Evolutionary conservation across 2,113 vertebrate species (phyloP), one percentile per base, ranked within the genome.

Genomic region (Muscicapa adusta): DNA sequence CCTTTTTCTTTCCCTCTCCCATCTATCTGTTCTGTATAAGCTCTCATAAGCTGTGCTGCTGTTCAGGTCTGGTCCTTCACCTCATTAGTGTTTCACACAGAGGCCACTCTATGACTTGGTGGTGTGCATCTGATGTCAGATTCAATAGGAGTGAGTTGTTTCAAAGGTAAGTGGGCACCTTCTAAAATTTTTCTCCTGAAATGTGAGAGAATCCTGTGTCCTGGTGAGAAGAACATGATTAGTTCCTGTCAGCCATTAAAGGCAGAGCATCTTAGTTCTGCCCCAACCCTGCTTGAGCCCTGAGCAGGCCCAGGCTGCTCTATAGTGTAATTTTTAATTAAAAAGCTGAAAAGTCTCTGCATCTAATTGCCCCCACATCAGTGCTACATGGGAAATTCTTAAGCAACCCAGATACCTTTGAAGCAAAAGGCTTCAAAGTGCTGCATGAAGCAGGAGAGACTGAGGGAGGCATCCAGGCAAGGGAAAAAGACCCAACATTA

Each of bases 201-300:
- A 66, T 40, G 28, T 33, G 34, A 70, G 58, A 40, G 36, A 72
- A 85, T 82, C 74, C 38, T 76, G 18, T 58, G 34, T 61, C 34
- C 33, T 79, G 36, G 23, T 43, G 50, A 68, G 71, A 73, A 16
- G 54, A 75, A 31, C 0, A 0, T 0, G 0, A 2, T 60, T 4
- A 2, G 24, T 73, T 85, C n/a, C 73, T 81, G 9, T 60, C 33
- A 71, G 38, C 65, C 17, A 36, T 72, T 43, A 85, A 63, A 85
- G n/a, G 22, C 36, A 61, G 50, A 54, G 22, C 20, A 57, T 70
- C 29, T 68, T 48, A 34, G 33, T 70, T 83, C 74, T 82, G 16
- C 54, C 18, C 18, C 60, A 24, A 18, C 16, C 34, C 51, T 47
- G 38, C 38, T 81, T 57, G 2, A 3, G 68, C 18, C n/a, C 50